Conservation (phyloP, 1,140 invertebrate species). For the Drosophila asahinai region DNA sequence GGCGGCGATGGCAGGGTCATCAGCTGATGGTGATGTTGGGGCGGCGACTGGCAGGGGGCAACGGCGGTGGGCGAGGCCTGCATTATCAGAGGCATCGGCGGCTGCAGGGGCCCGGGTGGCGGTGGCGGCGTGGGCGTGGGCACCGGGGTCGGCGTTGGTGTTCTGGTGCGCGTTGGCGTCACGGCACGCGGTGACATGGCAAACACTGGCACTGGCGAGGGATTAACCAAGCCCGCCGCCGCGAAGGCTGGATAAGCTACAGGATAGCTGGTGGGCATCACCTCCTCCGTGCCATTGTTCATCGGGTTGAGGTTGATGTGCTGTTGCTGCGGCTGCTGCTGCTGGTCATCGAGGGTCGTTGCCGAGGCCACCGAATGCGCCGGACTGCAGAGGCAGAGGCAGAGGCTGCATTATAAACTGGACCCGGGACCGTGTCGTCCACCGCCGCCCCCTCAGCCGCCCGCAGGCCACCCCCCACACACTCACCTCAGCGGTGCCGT, state of each 20-base stretch:
- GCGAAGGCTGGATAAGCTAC: slow-evolving; percentile 49
- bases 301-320: slow-evolving; percentile 68
- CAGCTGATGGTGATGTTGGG: slow-evolving; percentile 49
- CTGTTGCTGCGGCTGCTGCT: slow-evolving; percentile 42
- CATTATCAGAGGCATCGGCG: slow-evolving; percentile 55
- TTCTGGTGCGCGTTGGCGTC: slow-evolving; percentile 68
- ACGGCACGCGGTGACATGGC: slow-evolving; percentile 74
- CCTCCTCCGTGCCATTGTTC: slow-evolving; percentile 41
- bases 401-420: slow-evolving; percentile 24
- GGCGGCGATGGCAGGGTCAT: slow-evolving; percentile 71
- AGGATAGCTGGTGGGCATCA: slow-evolving; percentile 21
- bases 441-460: slow-evolving; percentile 35
- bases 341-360: slow-evolving; percentile 74
- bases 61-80: slow-evolving; percentile 86
- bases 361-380: slow-evolving; percentile 81
- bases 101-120: slow-evolving; percentile 46
- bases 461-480: slow-evolving; percentile 37
- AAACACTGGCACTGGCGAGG: slow-evolving; percentile 37
- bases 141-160: slow-evolving; percentile 58
- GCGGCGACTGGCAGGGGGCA: slow-evolving; percentile 63
- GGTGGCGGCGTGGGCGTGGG: slow-evolving; percentile 61
- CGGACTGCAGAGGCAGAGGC: slow-evolving; percentile 59
- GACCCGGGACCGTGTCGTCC: slow-evolving; percentile 10
- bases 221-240: slow-evolving; percentile 34
- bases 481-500: slow-evolving; percentile 81